Percentiles rank a stretch among this genome's conserved stretches.
Evolutionary conservation across 2,888 invertebrate species (phyloP).

Genomic region (Nomada lathburiana): DNA sequence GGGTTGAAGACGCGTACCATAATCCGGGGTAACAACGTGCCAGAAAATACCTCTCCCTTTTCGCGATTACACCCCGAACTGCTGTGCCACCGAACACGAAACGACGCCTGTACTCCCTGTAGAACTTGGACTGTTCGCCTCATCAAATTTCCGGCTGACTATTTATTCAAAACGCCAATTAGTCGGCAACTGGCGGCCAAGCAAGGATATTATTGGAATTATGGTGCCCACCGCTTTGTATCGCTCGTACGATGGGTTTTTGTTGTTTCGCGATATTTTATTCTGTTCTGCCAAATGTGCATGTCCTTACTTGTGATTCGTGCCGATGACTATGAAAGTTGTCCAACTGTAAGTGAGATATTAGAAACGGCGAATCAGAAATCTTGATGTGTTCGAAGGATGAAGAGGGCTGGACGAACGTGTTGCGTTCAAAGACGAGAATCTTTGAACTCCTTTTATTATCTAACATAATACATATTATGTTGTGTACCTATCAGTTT

Average conservation of each 20-base stretch:
- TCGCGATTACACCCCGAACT: constrained; percentile 29
- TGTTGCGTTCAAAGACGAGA: too few relatives aligned
- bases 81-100: constrained; percentile 15
- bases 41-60: constrained; percentile 62
- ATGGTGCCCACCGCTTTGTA: background rate
- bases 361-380: too few relatives aligned
- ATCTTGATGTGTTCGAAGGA: too few relatives aligned
- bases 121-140: background rate
- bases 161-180: constrained; percentile 20
- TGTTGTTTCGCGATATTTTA: background rate
- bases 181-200: background rate
- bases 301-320: too few relatives aligned
- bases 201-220: background rate
- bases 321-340: too few relatives aligned
- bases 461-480: too few relatives aligned
- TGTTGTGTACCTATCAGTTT: too few relatives aligned
- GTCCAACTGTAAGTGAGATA: too few relatives aligned
- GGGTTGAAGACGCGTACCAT: constrained; percentile 72
- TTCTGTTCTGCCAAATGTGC: too few relatives aligned
- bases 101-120: constrained; percentile 6
- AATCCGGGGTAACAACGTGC: constrained; percentile 71
- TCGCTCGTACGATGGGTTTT: too few relatives aligned
- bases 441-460: too few relatives aligned
- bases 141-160: constrained; percentile 32
- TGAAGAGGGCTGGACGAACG: too few relatives aligned